Conservation (phyloP, 2,113 vertebrate species). For the Sebastes fasciatus region DNA sequence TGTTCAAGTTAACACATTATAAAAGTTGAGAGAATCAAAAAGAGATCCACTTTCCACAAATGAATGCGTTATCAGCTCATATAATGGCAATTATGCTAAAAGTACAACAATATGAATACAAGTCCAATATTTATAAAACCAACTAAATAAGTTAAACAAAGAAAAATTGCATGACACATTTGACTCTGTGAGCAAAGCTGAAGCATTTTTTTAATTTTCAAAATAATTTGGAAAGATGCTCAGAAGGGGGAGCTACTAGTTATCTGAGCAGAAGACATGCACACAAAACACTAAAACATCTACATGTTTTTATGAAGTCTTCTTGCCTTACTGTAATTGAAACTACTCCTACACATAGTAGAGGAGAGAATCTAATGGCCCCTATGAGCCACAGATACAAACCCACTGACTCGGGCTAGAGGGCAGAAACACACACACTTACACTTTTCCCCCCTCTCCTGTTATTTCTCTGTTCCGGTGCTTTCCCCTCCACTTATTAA, state of each 20-base stretch:
- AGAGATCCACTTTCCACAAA: not conserved
- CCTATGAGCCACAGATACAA: slow-evolving; percentile 5
- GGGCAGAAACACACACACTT: slow-evolving; percentile 19
- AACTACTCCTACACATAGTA: not conserved
- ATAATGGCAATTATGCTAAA: not conserved
- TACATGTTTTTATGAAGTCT: not conserved
- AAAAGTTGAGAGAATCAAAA: not conserved
- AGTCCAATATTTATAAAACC: not conserved
- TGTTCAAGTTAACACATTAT: not conserved
- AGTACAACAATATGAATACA: not conserved
- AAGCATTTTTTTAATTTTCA: not conserved
- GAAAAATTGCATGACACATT: not conserved
- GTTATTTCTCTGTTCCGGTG: slow-evolving; percentile 30
- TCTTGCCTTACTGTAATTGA: not conserved
- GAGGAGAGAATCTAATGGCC: not conserved
- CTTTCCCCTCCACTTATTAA: slow-evolving; percentile 69
- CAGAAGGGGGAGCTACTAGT: not conserved
- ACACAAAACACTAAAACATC: not conserved
- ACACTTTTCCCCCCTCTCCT: slow-evolving; percentile 30
- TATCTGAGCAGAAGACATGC: not conserved
- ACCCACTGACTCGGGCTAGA: not conserved
- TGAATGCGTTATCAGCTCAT: not conserved
- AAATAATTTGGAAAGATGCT: not conserved
- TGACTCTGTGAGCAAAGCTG: not conserved
- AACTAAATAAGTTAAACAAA: not conserved